Conservation (phyloP, 1,140 invertebrate genomes). For the Lasioglossum baleicum region DNA sequence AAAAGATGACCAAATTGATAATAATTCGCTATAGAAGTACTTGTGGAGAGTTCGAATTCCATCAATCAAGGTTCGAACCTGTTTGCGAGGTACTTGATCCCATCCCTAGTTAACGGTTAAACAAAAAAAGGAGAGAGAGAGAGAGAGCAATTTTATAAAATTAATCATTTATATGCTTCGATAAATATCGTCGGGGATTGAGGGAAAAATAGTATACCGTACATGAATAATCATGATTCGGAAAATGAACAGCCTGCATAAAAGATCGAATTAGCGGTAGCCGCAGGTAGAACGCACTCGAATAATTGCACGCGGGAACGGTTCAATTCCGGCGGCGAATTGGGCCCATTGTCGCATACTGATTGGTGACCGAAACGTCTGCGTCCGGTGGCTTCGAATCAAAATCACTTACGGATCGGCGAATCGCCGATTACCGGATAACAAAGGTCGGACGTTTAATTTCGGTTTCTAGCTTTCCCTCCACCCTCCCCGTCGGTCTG, state of each 20-base stretch:
- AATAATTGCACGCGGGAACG: slow-evolving; percentile 5
- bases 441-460: slow-evolving; percentile 11
- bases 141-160: too few relatives aligned
- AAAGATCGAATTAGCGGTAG: not conserved
- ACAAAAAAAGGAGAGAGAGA: too few relatives aligned
- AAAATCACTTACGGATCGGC: slow-evolving; percentile 7
- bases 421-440: slow-evolving; percentile 9
- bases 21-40: too few relatives aligned
- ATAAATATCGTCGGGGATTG: too few relatives aligned
- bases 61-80: too few relatives aligned
- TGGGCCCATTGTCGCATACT: slow-evolving; percentile 13
- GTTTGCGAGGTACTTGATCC: too few relatives aligned
- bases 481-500: not conserved
- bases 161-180: too few relatives aligned
- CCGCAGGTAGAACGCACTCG: slow-evolving; percentile 13
- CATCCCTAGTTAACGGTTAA: too few relatives aligned
- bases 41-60: too few relatives aligned
- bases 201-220: too few relatives aligned
- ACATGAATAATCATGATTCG: not conserved
- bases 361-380: slow-evolving; percentile 25
- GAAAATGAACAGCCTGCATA: not conserved
- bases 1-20: too few relatives aligned
- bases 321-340: slow-evolving; percentile 5
- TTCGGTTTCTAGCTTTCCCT: not conserved
- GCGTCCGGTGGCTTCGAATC: slow-evolving; percentile 20